Evolutionary conservation across 1,140 invertebrate species (phyloP).

Genomic region (Ridgeia piscesae): DNA sequence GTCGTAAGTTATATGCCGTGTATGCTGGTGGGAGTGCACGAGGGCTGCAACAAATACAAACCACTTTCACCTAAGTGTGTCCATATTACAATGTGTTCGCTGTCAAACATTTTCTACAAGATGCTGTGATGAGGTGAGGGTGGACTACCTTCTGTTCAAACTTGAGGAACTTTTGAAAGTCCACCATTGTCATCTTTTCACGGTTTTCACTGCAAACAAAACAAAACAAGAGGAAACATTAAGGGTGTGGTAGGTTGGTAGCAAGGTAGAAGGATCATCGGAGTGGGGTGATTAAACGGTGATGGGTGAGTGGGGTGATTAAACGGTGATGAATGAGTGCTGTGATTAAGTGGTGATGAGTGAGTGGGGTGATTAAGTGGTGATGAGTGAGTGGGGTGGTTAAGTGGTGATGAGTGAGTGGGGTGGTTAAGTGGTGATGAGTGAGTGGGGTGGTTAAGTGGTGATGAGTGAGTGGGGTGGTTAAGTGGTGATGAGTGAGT

Average conservation of each 20-base stretch:
- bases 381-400: too few species aligned
- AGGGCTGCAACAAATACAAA: neutral
- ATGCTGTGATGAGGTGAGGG: neutral
- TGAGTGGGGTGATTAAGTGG: neutral
- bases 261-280: too few species aligned
- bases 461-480: too few species aligned
- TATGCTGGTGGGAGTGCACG: too few species aligned
- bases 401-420: too few species aligned
- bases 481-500: too few species aligned
- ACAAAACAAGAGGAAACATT: neutral
- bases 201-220: neutral
- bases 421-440: too few species aligned
- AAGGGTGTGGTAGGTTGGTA: neutral
- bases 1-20: too few species aligned
- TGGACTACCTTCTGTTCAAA: slow-evolving; percentile 18
- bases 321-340: too few species aligned
- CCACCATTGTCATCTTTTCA: neutral
- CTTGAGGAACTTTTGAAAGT: slow-evolving; percentile 24
- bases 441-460: too few species aligned
- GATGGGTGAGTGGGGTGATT: neutral
- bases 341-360: neutral
- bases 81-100: neutral
- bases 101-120: neutral
- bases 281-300: neutral
- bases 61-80: neutral